These are phyloP conservation scores for Neoitamus cyanurus DNA, from an alignment of 2,888 invertebrate genomes.

Conservation along the genomic window DNA sequence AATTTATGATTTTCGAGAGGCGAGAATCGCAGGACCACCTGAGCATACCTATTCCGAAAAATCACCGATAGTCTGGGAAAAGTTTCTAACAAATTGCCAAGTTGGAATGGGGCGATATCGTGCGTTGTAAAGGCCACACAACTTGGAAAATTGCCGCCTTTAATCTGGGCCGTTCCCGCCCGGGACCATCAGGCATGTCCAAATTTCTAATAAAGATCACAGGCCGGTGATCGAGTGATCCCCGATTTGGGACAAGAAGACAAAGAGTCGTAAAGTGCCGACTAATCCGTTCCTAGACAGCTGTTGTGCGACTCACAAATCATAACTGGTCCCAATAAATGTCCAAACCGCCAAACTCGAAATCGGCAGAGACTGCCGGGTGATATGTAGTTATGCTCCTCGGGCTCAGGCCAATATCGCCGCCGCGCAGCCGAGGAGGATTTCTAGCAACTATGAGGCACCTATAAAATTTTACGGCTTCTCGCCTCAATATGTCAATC, in stretches of 20 bases:
- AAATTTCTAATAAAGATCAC: conserved; percentile 16
- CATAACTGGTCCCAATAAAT: conserved; percentile 35
- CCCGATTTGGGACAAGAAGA: background rate
- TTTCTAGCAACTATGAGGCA: conserved; percentile 30
- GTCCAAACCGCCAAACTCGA: conserved; percentile 17
- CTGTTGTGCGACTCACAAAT: conserved; percentile 43
- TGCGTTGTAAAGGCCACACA: background rate
- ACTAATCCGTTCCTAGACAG: conserved; percentile 42
- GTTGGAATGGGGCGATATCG: background rate
- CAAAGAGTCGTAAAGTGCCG: conserved; percentile 35
- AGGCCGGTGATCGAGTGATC: background rate
- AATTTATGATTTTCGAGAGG: conserved; percentile 28
- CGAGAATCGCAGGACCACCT: background rate
- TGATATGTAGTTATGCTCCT: background rate
- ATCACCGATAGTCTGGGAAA: background rate
- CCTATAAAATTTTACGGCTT: conserved; percentile 35
- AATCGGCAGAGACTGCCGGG: background rate
- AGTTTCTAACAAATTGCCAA: background rate
- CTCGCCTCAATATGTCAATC: conserved; percentile 41
- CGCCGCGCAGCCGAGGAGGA: background rate
- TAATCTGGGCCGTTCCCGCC: background rate
- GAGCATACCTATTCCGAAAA: background rate
- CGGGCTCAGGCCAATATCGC: background rate
- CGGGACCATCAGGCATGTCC: background rate
- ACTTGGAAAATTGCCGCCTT: background rate